These are phyloP conservation scores for Xyrichtys novacula DNA, from an alignment of 2,797 vertebrate genomes.

Conservation along the genomic window DNA sequence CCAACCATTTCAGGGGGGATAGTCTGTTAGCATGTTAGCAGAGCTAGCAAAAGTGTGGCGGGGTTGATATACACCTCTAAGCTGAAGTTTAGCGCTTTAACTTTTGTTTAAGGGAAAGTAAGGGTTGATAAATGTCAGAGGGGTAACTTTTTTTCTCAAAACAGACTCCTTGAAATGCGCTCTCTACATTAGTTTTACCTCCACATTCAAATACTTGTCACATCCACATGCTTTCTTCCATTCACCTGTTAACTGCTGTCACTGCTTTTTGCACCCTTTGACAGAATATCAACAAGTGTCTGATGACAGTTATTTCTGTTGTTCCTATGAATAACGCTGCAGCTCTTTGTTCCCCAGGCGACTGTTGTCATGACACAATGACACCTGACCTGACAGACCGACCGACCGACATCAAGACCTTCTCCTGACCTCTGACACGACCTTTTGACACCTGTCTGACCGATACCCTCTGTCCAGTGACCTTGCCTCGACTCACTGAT, in stretches of 20 bases:
- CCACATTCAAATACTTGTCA: neutral
- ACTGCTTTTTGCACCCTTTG: no score
- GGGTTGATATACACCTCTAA: no score
- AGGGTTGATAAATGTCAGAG: neutral
- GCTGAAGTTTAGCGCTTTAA: neutral
- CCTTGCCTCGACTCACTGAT: conserved; percentile 61
- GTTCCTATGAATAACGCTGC: conserved; percentile 73
- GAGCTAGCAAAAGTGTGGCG: no score
- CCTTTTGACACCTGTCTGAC: conserved; percentile 79
- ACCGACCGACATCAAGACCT: conserved; percentile 73
- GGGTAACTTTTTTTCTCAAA: neutral
- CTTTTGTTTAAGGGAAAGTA: neutral
- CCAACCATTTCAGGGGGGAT: no score
- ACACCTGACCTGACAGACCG: conserved; percentile 80
- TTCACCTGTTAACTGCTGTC: neutral
- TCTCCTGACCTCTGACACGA: conserved; percentile 75
- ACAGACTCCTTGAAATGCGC: neutral
- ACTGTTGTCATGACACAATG: conserved; percentile 82
- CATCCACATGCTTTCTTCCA: neutral
- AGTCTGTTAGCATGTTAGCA: conserved; percentile 2
- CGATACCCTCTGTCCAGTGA: conserved; percentile 50
- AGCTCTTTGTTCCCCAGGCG: conserved; percentile 83
- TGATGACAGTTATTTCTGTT: conserved; percentile 45
- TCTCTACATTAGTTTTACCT: neutral
- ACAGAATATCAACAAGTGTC: conserved; percentile 11